Conservation (phyloP, 2,797 vertebrate genomes). For the Diplodus puntazzo region DNA sequence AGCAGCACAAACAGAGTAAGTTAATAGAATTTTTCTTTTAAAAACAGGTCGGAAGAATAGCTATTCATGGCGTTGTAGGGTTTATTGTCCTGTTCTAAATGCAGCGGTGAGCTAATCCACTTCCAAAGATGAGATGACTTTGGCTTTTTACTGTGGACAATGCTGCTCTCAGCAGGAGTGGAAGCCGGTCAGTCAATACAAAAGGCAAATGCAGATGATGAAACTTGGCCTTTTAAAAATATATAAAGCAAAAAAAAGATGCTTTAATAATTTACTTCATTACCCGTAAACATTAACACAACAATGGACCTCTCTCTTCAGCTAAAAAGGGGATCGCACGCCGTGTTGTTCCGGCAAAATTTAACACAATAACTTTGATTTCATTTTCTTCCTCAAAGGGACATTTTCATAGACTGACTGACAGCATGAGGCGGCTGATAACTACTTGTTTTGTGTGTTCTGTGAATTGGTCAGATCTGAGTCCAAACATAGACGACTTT, state of each 20-base stretch:
- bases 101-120: conserved; percentile 20
- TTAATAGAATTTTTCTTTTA: background rate
- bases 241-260: background rate
- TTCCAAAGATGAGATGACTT: background rate
- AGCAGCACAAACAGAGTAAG: background rate
- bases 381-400: background rate
- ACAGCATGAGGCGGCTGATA: background rate
- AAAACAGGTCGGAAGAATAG: conserved; percentile 38
- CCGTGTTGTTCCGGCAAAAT: background rate
- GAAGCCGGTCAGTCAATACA: conserved; percentile 30
- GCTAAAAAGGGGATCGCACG: background rate
- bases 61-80: conserved; percentile 5
- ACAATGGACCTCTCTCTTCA: background rate
- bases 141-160: conserved; percentile 33
- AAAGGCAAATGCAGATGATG: conserved; percentile 10
- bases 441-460: background rate
- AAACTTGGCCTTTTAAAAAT: conserved; percentile 9
- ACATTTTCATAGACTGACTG: background rate
- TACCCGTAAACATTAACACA: conserved; percentile 9
- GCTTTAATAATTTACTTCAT: conserved; percentile 19
- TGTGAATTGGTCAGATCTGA: background rate
- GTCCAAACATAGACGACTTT: background rate
- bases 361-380: background rate
- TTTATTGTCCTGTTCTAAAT: conserved; percentile 24
- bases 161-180: conserved; percentile 21